phyloP scores from a whole-genome alignment of 2,888 invertebrate genomes.

The Plagodis dolabraria region DNA sequence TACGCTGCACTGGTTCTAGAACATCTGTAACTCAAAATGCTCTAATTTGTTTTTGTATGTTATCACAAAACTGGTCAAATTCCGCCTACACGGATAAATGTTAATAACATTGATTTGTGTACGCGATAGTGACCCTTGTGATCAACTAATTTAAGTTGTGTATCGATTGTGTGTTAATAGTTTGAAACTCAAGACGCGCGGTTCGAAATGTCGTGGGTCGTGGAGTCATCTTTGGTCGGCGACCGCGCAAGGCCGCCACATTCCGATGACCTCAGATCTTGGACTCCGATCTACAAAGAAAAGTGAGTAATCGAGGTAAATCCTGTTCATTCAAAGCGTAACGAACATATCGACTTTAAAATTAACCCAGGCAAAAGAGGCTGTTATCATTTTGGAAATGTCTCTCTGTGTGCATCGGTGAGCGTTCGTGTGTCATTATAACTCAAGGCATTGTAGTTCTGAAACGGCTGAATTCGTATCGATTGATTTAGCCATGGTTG shows the following conservation, averaged over 20 bases:
- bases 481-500: no score
- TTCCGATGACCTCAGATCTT: constrained; percentile 76
- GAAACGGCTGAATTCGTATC: no score
- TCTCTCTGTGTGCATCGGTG: no score
- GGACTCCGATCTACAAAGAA: constrained; percentile 51
- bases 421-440: no score
- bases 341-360: background rate
- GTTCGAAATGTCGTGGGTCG: constrained; percentile 68
- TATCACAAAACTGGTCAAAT: constrained; percentile 38
- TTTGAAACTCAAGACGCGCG: constrained; percentile 44
- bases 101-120: constrained; percentile 26
- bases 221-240: constrained; percentile 72
- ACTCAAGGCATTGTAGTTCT: no score
- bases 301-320: constrained; percentile 45
- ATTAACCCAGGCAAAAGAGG: no score
- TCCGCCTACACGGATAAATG: constrained; percentile 40
- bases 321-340: constrained; percentile 32
- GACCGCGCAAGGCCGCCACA: constrained; percentile 80
- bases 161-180: constrained; percentile 39
- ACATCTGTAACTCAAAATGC: constrained; percentile 29
- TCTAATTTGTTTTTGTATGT: constrained; percentile 45
- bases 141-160: constrained; percentile 29
- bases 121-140: constrained; percentile 44
- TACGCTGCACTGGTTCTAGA: constrained; percentile 20
- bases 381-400: no score